These are phyloP conservation scores for Bimastos eiseni DNA, from an alignment of 2,888 invertebrate species.

Conservation along the genomic window DNA sequence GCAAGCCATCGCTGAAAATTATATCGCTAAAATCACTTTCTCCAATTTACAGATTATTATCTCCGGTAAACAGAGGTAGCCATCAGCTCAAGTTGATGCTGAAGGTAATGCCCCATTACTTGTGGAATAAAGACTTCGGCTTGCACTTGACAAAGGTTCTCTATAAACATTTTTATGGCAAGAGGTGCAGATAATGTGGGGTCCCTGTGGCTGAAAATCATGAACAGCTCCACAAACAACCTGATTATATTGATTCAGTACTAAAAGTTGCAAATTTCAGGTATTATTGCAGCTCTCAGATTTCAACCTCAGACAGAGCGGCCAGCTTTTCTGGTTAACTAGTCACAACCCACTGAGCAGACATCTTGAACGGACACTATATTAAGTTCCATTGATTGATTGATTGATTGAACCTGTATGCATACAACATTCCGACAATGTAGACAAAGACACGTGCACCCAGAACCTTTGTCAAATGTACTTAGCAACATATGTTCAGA, in stretches of 20 bases:
- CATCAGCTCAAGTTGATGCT: neutral
- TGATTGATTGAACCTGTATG: no score
- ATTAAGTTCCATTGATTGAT: no score
- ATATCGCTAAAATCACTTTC: neutral
- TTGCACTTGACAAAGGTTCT: neutral
- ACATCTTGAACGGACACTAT: no score
- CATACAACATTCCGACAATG: neutral
- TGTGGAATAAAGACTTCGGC: neutral
- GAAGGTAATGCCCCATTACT: constrained; percentile 13
- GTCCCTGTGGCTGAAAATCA: neutral
- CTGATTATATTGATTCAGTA: neutral
- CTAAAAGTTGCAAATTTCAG: neutral
- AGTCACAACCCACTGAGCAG: neutral
- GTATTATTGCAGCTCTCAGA: neutral
- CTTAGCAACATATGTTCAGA: neutral
- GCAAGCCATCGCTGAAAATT: neutral
- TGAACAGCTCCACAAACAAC: neutral
- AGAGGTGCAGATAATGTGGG: no score
- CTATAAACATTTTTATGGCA: neutral
- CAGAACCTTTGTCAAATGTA: neutral
- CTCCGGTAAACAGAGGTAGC: neutral
- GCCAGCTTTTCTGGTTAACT: neutral
- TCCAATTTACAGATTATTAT: neutral
- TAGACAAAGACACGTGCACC: neutral
- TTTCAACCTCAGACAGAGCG: neutral